These are phyloP conservation scores for Idaea aversata DNA, from an alignment of 2,888 invertebrate species.

Conservation along the genomic window DNA sequence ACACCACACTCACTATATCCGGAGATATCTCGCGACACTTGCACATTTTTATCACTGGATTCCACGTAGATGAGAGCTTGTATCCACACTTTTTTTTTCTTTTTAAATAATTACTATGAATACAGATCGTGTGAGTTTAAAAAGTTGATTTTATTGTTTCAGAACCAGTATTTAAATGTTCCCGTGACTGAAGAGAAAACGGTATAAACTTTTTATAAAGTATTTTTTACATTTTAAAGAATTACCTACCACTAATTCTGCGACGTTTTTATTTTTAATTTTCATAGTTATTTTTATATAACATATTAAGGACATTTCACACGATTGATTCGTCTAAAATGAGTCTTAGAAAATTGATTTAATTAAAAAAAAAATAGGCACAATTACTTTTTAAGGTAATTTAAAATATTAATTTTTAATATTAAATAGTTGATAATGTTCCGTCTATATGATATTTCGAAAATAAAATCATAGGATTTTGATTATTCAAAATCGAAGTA, in stretches of 20 bases:
- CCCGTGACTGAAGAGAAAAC: constrained; percentile 11
- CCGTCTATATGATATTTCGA: constrained; percentile 9
- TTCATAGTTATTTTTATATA: background rate
- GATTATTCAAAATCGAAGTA: background rate
- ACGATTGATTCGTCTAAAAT: background rate
- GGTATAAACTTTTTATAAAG: background rate
- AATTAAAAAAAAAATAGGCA: constrained; percentile 23
- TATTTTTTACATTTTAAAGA: background rate
- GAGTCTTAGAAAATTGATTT: background rate
- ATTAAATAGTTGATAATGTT: constrained; percentile 25
- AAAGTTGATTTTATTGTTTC: constrained; percentile 28
- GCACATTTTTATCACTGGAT: too few relatives aligned
- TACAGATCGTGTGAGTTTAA: too few relatives aligned
- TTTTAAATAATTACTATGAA: too few relatives aligned
- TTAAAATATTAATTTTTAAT: constrained; percentile 27
- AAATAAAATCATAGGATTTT: background rate
- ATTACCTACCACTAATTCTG: background rate
- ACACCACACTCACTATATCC: too few relatives aligned
- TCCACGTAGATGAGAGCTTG: too few relatives aligned
- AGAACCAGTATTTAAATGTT: constrained; percentile 34
- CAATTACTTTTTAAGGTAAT: constrained; percentile 35
- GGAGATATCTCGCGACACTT: too few relatives aligned
- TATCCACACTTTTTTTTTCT: too few relatives aligned
- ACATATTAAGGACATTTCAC: background rate
- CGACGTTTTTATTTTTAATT: background rate